Conservation (phyloP, 2,888 invertebrate species). For the Agrochola macilenta region DNA sequence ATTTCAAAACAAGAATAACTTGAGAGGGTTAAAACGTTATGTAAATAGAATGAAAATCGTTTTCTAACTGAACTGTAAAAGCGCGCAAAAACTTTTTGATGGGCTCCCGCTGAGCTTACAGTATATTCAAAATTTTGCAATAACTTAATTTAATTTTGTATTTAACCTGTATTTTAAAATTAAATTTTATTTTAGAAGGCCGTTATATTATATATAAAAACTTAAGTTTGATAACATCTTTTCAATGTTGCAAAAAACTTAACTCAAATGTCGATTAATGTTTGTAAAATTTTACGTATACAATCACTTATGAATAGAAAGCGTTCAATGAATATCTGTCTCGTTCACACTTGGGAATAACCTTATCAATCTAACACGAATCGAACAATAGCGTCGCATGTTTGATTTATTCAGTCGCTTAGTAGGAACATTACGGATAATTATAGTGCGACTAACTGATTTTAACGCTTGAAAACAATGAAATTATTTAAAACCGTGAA, state of each 20-base stretch:
- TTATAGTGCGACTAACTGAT: conserved; percentile 83
- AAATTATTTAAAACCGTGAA: conserved; percentile 38
- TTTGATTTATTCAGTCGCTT: conserved; percentile 91
- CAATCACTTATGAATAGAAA: conserved; percentile 87
- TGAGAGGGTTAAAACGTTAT: conserved; percentile 82
- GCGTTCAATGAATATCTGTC: conserved; percentile 87
- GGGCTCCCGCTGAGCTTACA: conserved; percentile 74
- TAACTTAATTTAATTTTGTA: conserved; percentile 34
- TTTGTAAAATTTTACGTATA: conserved; percentile 75
- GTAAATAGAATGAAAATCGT: conserved; percentile 84
- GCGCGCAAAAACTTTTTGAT: conserved; percentile 85
- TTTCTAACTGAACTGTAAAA: conserved; percentile 82
- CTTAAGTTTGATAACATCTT: neutral
- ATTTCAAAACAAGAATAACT: conserved; percentile 80
- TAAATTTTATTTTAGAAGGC: neutral
- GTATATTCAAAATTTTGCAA: conserved; percentile 71
- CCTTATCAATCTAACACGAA: conserved; percentile 90
- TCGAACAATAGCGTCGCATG: conserved; percentile 90
- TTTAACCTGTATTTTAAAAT: neutral
- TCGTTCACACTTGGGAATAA: conserved; percentile 89
- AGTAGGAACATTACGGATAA: conserved; percentile 90
- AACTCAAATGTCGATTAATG: conserved; percentile 45
- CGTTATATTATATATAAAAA: neutral
- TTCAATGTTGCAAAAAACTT: conserved; percentile 9
- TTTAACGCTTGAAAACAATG: conserved; percentile 79